These are phyloP conservation scores for Nicator chloris DNA, from an alignment of 2,113 vertebrate genomes.

Conservation along the genomic window DNA sequence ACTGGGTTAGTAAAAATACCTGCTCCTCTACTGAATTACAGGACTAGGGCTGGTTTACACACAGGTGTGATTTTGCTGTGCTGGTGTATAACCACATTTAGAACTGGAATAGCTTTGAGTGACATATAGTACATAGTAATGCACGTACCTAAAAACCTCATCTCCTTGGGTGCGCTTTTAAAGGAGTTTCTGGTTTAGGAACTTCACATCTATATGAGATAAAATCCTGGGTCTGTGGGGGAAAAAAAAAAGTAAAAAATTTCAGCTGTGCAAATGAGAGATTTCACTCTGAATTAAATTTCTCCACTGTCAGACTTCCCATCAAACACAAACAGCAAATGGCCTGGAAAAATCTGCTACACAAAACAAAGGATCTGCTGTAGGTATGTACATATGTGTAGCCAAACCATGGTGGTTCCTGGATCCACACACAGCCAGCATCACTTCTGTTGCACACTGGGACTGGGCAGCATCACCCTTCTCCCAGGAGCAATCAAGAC, in stretches of 20 bases:
- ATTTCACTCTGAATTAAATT: background rate
- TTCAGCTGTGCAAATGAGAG: background rate
- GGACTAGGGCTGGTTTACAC: background rate
- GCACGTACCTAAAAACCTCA: background rate
- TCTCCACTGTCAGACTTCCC: background rate
- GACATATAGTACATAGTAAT: background rate
- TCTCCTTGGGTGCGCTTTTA: background rate
- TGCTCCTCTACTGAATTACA: too few species aligned
- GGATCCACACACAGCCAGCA: background rate
- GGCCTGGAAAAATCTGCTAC: background rate
- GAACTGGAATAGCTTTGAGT: fast-evolving
- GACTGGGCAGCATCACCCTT: background rate
- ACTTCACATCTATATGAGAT: background rate
- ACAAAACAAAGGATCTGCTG: background rate
- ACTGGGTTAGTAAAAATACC: background rate
- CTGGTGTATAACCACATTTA: background rate
- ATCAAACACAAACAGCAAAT: background rate
- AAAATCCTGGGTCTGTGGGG: background rate
- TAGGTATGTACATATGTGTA: fast-evolving
- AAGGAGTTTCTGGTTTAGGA: background rate
- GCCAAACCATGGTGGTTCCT: background rate
- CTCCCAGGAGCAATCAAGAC: fast-evolving
- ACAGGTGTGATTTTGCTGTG: background rate
- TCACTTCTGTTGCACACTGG: fast-evolving
- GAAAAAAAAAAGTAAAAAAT: background rate